Conservation (phyloP, 2,113 vertebrate genomes). For the Spea bombifrons region DNA sequence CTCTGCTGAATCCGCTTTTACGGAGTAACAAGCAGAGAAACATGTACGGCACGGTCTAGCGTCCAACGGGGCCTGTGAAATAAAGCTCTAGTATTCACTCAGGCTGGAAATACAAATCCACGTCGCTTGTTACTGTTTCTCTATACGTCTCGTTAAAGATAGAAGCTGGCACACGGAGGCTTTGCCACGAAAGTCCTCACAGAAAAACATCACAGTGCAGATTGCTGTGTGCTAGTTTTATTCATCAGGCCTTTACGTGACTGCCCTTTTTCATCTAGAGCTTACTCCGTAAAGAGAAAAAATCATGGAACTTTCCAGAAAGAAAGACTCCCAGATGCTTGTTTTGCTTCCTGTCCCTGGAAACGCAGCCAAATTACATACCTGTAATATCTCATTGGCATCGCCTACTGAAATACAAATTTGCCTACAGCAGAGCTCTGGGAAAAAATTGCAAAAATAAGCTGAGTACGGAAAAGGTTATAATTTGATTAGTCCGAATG, state of each 20-base stretch:
- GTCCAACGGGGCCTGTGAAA: slow-evolving; percentile 27
- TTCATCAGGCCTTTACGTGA: slow-evolving; percentile 29
- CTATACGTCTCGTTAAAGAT: not conserved
- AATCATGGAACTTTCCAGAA: slow-evolving; percentile 26
- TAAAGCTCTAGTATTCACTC: slow-evolving; percentile 32
- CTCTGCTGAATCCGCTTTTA: slow-evolving; percentile 29
- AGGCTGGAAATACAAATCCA: slow-evolving; percentile 34
- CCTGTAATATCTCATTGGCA: slow-evolving; percentile 15
- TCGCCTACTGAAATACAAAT: not conserved
- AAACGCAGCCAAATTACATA: slow-evolving; percentile 14
- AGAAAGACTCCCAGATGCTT: not conserved
- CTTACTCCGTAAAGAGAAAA: not conserved
- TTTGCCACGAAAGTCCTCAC: slow-evolving; percentile 34
- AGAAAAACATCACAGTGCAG: slow-evolving; percentile 11
- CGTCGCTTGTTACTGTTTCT: slow-evolving; percentile 37
- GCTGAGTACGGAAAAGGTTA: too few species aligned
- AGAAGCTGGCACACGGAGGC: slow-evolving; percentile 19
- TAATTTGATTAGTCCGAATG: too few species aligned
- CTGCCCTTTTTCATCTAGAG: slow-evolving; percentile 16
- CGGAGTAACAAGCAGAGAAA: slow-evolving; percentile 34
- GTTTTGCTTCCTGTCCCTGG: slow-evolving; percentile 10
- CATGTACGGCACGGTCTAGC: slow-evolving; percentile 9
- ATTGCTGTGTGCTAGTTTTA: not conserved
- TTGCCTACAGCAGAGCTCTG: not conserved
- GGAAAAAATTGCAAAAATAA: too few species aligned